phyloP scores from a whole-genome alignment of 2,888 invertebrate species.

The Drosophila parthenogenetica region DNA sequence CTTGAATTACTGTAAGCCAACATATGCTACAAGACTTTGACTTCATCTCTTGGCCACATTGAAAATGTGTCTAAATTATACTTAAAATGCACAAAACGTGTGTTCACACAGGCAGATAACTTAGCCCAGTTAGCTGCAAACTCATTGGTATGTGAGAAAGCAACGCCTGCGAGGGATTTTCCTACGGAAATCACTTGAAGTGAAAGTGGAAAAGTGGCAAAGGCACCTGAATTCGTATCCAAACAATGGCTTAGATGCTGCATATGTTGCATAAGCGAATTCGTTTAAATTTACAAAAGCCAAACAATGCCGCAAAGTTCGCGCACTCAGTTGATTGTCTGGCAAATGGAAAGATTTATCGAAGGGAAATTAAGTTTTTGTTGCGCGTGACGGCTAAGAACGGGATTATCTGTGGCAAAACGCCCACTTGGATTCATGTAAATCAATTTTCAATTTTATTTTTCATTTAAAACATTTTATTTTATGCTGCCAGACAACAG shows the following conservation, averaged over 20 bases:
- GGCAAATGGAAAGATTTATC: constrained; percentile 52
- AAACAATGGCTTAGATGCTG: constrained; percentile 48
- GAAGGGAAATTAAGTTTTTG: constrained; percentile 35
- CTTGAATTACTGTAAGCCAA: constrained; percentile 12
- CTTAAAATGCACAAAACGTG: constrained; percentile 69
- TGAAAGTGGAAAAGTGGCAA: constrained; percentile 23
- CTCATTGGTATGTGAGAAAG: constrained; percentile 68
- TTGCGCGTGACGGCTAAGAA: neutral
- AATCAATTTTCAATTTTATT: constrained; percentile 31
- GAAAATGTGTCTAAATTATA: constrained; percentile 52
- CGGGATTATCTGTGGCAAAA: constrained; percentile 15
- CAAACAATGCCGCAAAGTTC: neutral
- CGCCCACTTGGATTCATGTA: constrained; percentile 3
- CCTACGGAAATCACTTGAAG: constrained; percentile 67
- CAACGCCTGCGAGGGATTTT: constrained; percentile 39
- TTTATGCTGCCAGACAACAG: constrained; percentile 11
- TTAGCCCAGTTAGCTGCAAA: constrained; percentile 32
- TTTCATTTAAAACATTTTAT: neutral
- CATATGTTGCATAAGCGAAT: constrained; percentile 44
- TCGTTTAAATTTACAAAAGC: constrained; percentile 33
- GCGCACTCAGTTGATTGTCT: constrained; percentile 33
- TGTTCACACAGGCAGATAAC: constrained; percentile 23
- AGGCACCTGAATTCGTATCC: constrained; percentile 51
- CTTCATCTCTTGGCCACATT: constrained; percentile 22
- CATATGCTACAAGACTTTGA: constrained; percentile 1